phyloP scores from a whole-genome alignment of 2,113 vertebrate genomes.

The Gadus chalcogrammus region DNA sequence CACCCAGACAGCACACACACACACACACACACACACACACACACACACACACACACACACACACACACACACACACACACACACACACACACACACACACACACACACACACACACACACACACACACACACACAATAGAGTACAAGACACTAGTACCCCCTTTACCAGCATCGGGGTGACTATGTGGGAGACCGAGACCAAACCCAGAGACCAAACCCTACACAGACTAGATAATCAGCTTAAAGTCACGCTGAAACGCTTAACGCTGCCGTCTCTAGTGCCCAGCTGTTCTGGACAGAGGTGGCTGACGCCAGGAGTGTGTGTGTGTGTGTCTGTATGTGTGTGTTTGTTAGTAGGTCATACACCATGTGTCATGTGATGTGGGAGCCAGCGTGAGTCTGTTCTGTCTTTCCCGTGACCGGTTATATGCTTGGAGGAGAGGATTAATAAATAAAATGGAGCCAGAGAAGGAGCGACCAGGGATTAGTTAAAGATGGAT shows the following conservation, averaged over 20 bases:
- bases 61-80: too few species aligned
- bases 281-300: conserved; percentile 42
- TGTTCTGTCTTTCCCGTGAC: conserved; percentile 14
- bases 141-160: too few species aligned
- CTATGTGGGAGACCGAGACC: conserved; percentile 17
- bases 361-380: conserved; percentile 21
- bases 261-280: conserved; percentile 39
- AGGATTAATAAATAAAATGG: conserved; percentile 52
- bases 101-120: too few species aligned
- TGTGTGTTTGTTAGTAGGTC: conserved; percentile 2
- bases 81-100: too few species aligned
- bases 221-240: conserved; percentile 58
- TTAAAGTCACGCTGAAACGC: conserved; percentile 57
- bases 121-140: too few species aligned
- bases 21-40: too few species aligned
- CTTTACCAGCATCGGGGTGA: not conserved
- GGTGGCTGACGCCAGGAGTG: conserved; percentile 8
- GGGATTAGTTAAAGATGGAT: not conserved
- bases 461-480: not conserved
- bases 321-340: conserved; percentile 8
- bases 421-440: conserved; percentile 16
- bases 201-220: conserved; percentile 52
- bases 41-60: too few species aligned
- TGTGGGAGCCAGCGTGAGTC: not conserved
- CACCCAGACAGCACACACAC: not conserved